A percentile compares a stretch with the other conserved stretches of the same genome.
phyloP scores from a whole-genome alignment of 1,140 invertebrate species.

The Drosophila ohnishii region DNA sequence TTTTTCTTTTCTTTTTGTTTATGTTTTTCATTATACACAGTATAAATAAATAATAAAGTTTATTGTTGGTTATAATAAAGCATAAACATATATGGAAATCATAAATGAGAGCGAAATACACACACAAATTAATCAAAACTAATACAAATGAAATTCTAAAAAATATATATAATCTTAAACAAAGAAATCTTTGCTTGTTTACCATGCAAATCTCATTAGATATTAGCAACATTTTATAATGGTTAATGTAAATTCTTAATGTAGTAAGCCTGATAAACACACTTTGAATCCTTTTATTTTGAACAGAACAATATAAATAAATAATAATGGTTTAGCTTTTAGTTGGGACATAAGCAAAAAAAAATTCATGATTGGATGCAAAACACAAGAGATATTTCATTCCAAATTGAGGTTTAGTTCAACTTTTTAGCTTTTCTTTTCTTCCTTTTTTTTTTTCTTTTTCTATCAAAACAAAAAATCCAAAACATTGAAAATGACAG shows the following conservation, averaged over 20 bases:
- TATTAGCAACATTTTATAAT: background rate
- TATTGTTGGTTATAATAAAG: slow-evolving; percentile 38
- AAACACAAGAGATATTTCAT: slow-evolving; percentile 56
- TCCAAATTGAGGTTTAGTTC: slow-evolving; percentile 18
- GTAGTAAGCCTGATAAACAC: slow-evolving; percentile 8
- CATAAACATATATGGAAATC: background rate
- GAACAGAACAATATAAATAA: slow-evolving; percentile 21
- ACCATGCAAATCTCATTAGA: slow-evolving; percentile 5
- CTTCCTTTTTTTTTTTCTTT: slow-evolving; percentile 8
- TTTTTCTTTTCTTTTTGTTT: slow-evolving; percentile 4
- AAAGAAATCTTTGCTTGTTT: slow-evolving; percentile 26
- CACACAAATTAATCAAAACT: slow-evolving; percentile 36
- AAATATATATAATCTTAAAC: slow-evolving; percentile 1
- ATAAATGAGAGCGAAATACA: slow-evolving; percentile 33
- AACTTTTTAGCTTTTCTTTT: background rate
- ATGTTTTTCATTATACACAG: slow-evolving; percentile 40
- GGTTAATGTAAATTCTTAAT: slow-evolving; percentile 1
- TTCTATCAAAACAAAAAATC: slow-evolving; percentile 75
- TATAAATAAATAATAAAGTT: slow-evolving; percentile 52
- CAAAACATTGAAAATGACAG: slow-evolving; percentile 79
- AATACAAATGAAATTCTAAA: slow-evolving; percentile 27
- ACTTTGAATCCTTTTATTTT: slow-evolving; percentile 18
- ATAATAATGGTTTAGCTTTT: slow-evolving; percentile 31
- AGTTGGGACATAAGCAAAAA: slow-evolving; percentile 42
- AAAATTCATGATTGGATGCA: slow-evolving; percentile 40